These are phyloP conservation scores for Pocillopora damicornis DNA, from an alignment of 64 coral and sea anemone genomes.

Conservation along the genomic window DNA sequence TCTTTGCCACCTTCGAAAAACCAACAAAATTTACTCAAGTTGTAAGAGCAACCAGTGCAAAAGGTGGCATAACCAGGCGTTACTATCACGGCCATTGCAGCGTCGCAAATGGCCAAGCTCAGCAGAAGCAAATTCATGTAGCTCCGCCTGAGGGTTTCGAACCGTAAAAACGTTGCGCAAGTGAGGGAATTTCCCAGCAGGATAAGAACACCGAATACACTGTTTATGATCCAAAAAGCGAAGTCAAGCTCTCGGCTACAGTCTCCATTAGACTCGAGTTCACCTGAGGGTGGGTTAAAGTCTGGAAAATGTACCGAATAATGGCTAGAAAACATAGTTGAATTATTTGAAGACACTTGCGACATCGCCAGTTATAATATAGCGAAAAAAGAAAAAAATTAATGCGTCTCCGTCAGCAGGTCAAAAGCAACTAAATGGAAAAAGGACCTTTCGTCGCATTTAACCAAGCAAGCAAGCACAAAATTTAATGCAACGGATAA, in stretches of 20 bases:
- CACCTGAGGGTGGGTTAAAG: background rate
- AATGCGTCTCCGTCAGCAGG: background rate
- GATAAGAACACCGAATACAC: constrained; percentile 32
- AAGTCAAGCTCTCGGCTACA: constrained; percentile 45
- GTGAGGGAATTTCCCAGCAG: constrained; percentile 55
- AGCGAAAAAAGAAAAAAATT: no score
- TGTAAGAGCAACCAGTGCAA: constrained; percentile 34
- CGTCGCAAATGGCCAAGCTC: constrained; percentile 57
- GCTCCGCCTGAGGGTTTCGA: constrained; percentile 13
- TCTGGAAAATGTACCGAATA: background rate
- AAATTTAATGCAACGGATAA: background rate
- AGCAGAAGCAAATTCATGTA: constrained; percentile 58
- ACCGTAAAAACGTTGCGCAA: constrained; percentile 41
- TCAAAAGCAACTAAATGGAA: background rate
- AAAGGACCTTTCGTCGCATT: background rate
- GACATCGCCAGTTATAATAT: background rate
- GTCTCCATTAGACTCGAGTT: background rate
- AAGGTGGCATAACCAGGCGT: constrained; percentile 45
- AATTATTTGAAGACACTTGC: background rate
- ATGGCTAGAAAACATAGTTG: background rate
- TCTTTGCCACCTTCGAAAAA: constrained; percentile 74
- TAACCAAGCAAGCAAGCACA: background rate
- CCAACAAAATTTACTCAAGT: constrained; percentile 56
- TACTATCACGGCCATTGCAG: constrained; percentile 38
- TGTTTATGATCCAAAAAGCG: constrained; percentile 48